A percentile compares a stretch with the other conserved stretches of the same genome.
phyloP scores from a whole-genome alignment of 2,888 invertebrate species.

The Drosophila pseudotakahashii region DNA sequence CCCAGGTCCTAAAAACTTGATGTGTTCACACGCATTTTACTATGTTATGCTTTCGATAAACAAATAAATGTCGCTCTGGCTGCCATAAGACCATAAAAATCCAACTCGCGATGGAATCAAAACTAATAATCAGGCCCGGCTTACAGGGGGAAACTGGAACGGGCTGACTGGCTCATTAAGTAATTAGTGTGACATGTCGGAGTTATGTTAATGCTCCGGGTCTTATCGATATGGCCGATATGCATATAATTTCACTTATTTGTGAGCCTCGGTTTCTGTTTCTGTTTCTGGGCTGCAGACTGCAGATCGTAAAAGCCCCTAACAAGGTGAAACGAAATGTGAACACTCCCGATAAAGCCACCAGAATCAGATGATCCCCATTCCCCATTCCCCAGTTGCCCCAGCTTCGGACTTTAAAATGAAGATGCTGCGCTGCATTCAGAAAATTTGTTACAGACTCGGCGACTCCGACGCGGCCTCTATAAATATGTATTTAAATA shows the following conservation, averaged over 20 bases:
- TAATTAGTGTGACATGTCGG: constrained; percentile 84
- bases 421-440: constrained; percentile 59
- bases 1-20: constrained; percentile 3
- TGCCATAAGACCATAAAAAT: constrained; percentile 42
- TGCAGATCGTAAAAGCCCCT: constrained; percentile 64
- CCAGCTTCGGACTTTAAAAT: constrained; percentile 16
- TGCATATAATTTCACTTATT: constrained; percentile 71
- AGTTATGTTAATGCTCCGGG: constrained; percentile 80
- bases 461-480: constrained; percentile 59
- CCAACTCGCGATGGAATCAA: constrained; percentile 33
- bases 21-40: constrained; percentile 59
- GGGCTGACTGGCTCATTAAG: constrained; percentile 73
- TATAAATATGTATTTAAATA: constrained; percentile 60
- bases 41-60: constrained; percentile 61
- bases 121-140: constrained; percentile 32
- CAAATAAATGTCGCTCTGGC: constrained; percentile 63
- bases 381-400: constrained; percentile 20
- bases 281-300: neutral
- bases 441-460: constrained; percentile 70
- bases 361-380: constrained; percentile 11
- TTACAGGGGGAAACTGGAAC: neutral
- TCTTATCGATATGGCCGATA: constrained; percentile 63
- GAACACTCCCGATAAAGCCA: constrained; percentile 60
- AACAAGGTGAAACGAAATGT: constrained; percentile 77
- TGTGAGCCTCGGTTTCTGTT: constrained; percentile 39